phyloP scores from a whole-genome alignment of 2,113 vertebrate species.

The Oenanthe oenanthe region DNA sequence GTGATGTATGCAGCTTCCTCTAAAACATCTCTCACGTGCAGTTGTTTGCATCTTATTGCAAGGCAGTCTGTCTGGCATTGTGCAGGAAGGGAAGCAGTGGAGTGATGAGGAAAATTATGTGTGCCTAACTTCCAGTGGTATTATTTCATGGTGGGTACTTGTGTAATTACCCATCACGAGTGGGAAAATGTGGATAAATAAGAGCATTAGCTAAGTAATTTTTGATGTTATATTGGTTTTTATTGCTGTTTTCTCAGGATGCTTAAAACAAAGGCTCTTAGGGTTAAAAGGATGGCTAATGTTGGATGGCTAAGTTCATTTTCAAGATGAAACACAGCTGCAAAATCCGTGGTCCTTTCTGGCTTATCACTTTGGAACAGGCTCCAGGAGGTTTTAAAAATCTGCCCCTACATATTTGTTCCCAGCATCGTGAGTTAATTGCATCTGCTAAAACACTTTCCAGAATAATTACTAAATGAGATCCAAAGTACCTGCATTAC shows the following conservation, averaged over 20 bases:
- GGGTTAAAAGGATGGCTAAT: not conserved
- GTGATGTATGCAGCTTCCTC: not conserved
- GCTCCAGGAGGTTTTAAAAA: not conserved
- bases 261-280: not conserved
- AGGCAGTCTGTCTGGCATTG: not conserved
- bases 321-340: not conserved
- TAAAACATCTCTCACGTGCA: not conserved
- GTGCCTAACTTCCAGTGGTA: not conserved
- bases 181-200: slow-evolving; percentile 38
- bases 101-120: not conserved
- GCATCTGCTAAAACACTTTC: slow-evolving; percentile 1
- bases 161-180: slow-evolving; percentile 26
- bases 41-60: not conserved
- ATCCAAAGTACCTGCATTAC: not conserved
- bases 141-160: slow-evolving; percentile 36
- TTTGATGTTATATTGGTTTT: not conserved
- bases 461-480: slow-evolving; percentile 24
- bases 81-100: not conserved
- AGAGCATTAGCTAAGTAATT: slow-evolving; percentile 18
- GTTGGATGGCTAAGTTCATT: not conserved
- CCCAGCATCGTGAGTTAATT: not conserved
- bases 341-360: not conserved
- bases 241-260: not conserved
- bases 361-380: not conserved
- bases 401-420: slow-evolving; percentile 19